Percentiles rank a stretch among this genome's conserved stretches.
Conservation (phyloP, 2,888 invertebrate genomes). For the Rhamnusium bicolor region DNA sequence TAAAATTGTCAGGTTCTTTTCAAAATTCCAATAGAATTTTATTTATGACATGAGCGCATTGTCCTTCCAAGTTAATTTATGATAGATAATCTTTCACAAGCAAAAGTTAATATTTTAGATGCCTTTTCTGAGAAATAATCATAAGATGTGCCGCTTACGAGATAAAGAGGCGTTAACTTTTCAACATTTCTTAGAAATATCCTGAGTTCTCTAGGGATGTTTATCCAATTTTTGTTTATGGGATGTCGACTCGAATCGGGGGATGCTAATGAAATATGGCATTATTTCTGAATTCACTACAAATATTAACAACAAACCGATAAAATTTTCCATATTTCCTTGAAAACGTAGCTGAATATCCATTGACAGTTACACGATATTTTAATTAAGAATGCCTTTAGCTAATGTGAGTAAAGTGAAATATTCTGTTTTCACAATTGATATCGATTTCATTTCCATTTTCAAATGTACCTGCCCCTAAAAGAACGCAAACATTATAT, state of each 20-base stretch:
- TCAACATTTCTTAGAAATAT: background rate
- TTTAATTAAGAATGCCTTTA: conserved; percentile 40
- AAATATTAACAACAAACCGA: background rate
- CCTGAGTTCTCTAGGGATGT: background rate
- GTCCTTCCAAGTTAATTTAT: background rate
- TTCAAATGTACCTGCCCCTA: background rate
- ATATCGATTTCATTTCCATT: conserved; percentile 36
- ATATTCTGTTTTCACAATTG: conserved; percentile 39
- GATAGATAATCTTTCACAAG: conserved; percentile 14
- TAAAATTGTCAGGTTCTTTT: conserved; percentile 4
- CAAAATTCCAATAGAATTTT: background rate
- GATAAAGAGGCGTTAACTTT: background rate
- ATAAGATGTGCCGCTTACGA: background rate
- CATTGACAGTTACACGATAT: conserved; percentile 41
- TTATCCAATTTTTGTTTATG: background rate
- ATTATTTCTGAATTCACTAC: conserved; percentile 2
- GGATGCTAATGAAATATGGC: conserved; percentile 2
- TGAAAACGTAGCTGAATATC: conserved; percentile 21
- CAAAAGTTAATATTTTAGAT: background rate
- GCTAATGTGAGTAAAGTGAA: conserved; percentile 33
- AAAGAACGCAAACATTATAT: background rate
- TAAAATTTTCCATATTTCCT: conserved; percentile 9
- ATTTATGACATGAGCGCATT: background rate
- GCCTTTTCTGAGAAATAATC: conserved; percentile 2
- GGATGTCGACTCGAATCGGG: background rate